Evolutionary conservation across 2,113 vertebrate species (phyloP).

Genomic region (Tachysurus fulvidraco): DNA sequence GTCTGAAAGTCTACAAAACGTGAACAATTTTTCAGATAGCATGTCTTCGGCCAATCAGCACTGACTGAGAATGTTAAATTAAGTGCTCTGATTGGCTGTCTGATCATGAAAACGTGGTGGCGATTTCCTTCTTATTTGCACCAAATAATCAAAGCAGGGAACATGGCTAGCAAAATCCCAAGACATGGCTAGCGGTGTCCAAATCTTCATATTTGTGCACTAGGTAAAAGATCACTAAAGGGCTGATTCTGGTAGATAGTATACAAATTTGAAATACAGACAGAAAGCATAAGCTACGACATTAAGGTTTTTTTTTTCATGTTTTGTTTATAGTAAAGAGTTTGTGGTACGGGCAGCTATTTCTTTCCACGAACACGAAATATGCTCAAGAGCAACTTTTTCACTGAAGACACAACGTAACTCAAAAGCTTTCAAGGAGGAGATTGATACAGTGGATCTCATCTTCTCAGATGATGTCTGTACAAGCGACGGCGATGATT

Average conservation of each 20-base stretch:
- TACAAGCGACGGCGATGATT: slow-evolving; percentile 46
- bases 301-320: not conserved
- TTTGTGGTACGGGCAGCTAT: not conserved
- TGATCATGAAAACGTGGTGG: not conserved
- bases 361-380: not conserved
- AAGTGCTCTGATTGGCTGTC: not conserved
- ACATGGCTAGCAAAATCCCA: not conserved
- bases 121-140: not conserved
- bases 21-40: not conserved
- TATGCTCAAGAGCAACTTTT: not conserved
- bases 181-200: no score
- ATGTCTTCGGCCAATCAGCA: no score
- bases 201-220: not conserved
- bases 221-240: not conserved
- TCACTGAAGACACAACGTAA: no score
- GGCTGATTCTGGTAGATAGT: not conserved
- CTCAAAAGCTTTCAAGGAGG: no score
- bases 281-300: not conserved
- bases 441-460: not conserved
- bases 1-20: not conserved
- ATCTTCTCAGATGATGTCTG: slow-evolving; percentile 9
- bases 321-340: not conserved
- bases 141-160: not conserved
- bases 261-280: not conserved
- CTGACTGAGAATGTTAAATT: not conserved